Evolutionary conservation across 2,888 invertebrate genomes (phyloP), one percentile per base, ranked within the genome.

Genomic region (Monopis laevigella): DNA sequence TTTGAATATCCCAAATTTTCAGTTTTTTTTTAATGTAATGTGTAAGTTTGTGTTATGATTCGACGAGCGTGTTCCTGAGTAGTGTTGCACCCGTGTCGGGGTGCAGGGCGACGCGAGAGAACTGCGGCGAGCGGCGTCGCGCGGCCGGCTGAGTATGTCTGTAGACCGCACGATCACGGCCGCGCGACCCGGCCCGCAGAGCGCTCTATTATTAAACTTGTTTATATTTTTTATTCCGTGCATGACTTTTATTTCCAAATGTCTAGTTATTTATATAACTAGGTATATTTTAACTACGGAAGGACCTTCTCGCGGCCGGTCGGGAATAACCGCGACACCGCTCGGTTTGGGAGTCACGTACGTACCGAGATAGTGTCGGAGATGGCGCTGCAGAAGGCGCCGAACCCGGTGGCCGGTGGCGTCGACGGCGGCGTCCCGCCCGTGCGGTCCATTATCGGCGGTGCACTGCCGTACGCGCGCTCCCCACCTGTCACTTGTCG

Each of bases 161-260:
- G 78, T 78, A 75, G 68, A 74, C 73, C 77, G 71, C 70, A 74
- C 72, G 74, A 69, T 78, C 72, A 67, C 73, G 72, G 75, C 77
- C 74, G 71, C 42, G 41, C 49, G 45, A 45, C 73, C 74, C 78
- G 74, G 75, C 77, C 75, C 74, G 63, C 69, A 70, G 73, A 75
- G 75, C 77, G 59, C 67, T 74, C 78, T 78, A 80, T 71, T 77
- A 66, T 75, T 80, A 80, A 73, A 67, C 74, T 72, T 80, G 77
- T 80, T 78, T 80, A 80, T 78, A 74, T 77, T 78, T 77, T 59
- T 75, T 72, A 71, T 66, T 66, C 65, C 58, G 60, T 57, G 61
- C 61, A 65, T 65, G 62, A 69, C 62, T 69, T 65, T 64, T 60
- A 61, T 62, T 67, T 60, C 52, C 56, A 63, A 59, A 60, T 53